These are phyloP conservation scores for Ecliptopera silaceata DNA, from an alignment of 2,888 invertebrate genomes.

Conservation along the genomic window DNA sequence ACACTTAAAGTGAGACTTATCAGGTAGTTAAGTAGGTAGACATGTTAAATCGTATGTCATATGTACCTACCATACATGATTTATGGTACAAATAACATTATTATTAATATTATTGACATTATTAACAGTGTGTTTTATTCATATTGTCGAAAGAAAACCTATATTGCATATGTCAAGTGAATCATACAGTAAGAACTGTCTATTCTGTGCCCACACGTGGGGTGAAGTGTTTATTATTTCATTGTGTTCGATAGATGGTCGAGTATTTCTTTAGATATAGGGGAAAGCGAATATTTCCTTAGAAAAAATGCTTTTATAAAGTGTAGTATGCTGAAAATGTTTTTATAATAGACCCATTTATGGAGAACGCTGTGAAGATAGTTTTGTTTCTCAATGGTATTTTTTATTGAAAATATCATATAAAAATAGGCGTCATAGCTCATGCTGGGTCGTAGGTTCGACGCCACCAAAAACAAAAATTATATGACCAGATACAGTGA, in stretches of 20 bases:
- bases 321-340: conserved; percentile 29
- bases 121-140: too few relatives aligned
- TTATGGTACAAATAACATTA: too few relatives aligned
- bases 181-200: not conserved
- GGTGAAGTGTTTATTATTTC: conserved; percentile 56
- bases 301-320: conserved; percentile 33
- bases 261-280: conserved; percentile 28
- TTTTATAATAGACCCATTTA: conserved; percentile 28
- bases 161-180: not conserved
- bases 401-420: not conserved
- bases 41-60: too few relatives aligned
- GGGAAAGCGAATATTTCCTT: conserved; percentile 40
- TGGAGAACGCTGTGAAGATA: not conserved
- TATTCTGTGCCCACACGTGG: conserved; percentile 37
- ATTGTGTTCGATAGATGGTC: conserved; percentile 49
- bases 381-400: not conserved
- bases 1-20: too few relatives aligned
- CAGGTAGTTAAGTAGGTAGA: too few relatives aligned
- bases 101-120: too few relatives aligned
- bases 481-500: too few relatives aligned
- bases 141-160: not conserved
- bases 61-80: too few relatives aligned
- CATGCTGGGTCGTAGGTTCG: too few relatives aligned
- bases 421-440: too few relatives aligned
- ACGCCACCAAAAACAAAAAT: not conserved